Evolutionary conservation across 1,140 invertebrate species (phyloP).

Genomic region (Carposina sasakii): DNA sequence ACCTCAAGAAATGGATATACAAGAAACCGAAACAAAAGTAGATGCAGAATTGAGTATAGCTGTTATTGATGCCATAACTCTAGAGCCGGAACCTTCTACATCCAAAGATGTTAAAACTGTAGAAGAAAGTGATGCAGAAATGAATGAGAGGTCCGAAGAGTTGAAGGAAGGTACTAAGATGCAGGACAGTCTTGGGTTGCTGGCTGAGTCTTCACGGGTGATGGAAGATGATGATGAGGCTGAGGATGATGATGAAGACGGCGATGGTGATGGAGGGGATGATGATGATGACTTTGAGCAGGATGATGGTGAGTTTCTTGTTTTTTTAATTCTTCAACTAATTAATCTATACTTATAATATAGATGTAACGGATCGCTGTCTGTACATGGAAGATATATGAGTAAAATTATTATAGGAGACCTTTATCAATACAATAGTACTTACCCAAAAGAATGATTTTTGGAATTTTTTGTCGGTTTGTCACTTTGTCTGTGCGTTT

Average conservation of each 20-base stretch:
- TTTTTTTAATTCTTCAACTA: neutral
- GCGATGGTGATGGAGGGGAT: constrained; percentile 57
- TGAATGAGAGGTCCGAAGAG: constrained; percentile 12
- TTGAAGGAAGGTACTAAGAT: constrained; percentile 32
- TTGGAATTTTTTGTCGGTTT: too few relatives aligned
- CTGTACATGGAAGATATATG: neutral
- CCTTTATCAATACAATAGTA: neutral
- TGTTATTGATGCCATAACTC: neutral
- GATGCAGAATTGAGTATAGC: neutral
- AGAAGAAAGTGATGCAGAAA: constrained; percentile 16
- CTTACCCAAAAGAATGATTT: neutral
- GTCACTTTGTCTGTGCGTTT: too few relatives aligned
- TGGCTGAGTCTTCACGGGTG: constrained; percentile 48
- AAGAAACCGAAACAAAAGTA: neutral
- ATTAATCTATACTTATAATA: neutral
- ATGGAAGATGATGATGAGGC: constrained; percentile 51
- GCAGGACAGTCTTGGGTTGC: constrained; percentile 44
- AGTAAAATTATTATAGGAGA: neutral
- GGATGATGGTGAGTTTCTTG: constrained; percentile 41
- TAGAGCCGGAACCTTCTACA: neutral
- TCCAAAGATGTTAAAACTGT: constrained; percentile 1
- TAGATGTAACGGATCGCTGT: neutral
- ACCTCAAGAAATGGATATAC: neutral
- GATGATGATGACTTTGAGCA: constrained; percentile 60
- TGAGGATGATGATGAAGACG: constrained; percentile 16